Evolutionary conservation across 1,140 invertebrate genomes (phyloP), one percentile per base, ranked within the genome.

Genomic region (Drosophila nikananu): DNA sequence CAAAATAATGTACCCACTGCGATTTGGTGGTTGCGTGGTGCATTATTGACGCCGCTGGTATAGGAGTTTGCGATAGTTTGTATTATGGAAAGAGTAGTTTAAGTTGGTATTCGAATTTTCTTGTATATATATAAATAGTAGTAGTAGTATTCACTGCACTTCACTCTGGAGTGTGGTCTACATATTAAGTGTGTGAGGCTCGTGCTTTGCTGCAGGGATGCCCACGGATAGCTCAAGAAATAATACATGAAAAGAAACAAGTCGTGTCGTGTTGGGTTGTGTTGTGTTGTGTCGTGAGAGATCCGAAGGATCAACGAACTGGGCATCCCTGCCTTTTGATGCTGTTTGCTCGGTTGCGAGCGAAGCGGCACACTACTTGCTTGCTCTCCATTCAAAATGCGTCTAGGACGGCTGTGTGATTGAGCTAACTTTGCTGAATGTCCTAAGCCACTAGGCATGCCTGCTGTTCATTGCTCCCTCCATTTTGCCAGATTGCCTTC

Each of bases 1-100:
- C 92, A 93, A 93, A 93, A 93, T 83, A 93, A 93, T 92, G 86
- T 73, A 93, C 92, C 92, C 92, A 86, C 64, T 67, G 73, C 57
- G 75, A 70, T 74, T 74, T 58, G 54, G 46, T 61, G 32, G 37
- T 72, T 76, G 67, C 71, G 64, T 90, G 81, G 87, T 90, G 90
- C 80, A 86, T 90, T 92, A 92, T 92, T 84, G 91, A 92, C 91
- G 91, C 86, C 89, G 91, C 65, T 83, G 52, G 75, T 67, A 58
- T 55, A 57, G 39, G 70, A 89, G 84, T 89, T 89, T 81, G 86
- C 86, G 86, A 82, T 86, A 84, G 81, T 89, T 87, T 89, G 86
- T 89, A 84, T 89, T 89, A 90, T 89, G 81, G 75, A 86, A 83
- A 90, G 86, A 91, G 86, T 90, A 79, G 84, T 78, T 81, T 61